Evolutionary conservation across 2,113 vertebrate species (phyloP).

Genomic region (Carassius gibelio): DNA sequence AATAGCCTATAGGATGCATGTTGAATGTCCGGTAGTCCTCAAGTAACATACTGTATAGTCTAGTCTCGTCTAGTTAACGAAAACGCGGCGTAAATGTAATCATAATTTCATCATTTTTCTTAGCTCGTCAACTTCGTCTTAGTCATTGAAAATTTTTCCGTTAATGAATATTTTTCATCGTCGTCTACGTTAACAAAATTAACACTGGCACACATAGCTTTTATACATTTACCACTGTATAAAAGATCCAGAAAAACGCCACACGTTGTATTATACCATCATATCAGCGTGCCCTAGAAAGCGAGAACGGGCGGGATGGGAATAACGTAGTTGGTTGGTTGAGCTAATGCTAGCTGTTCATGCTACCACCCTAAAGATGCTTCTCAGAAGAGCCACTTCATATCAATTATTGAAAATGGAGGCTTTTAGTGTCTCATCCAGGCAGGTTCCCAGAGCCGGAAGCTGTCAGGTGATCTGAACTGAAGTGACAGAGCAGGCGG

Average conservation of each 20-base stretch:
- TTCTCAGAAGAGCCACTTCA: slow-evolving; percentile 62
- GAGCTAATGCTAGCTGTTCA: slow-evolving; percentile 62
- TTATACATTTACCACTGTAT: too few relatives aligned
- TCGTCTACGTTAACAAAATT: too few relatives aligned
- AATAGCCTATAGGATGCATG: too few relatives aligned
- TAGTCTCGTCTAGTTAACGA: too few relatives aligned
- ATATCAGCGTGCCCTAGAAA: background rate
- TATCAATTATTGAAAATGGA: slow-evolving; percentile 73
- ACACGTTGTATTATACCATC: background rate
- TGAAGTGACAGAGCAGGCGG: slow-evolving; percentile 15
- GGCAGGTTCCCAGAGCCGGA: slow-evolving; percentile 43
- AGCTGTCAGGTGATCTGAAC: slow-evolving; percentile 54
- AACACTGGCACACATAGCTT: too few relatives aligned
- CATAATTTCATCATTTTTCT: too few relatives aligned
- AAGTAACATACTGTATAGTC: too few relatives aligned
- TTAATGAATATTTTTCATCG: too few relatives aligned
- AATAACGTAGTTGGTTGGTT: slow-evolving; percentile 35
- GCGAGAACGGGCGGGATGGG: background rate
- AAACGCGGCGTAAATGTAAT: too few relatives aligned
- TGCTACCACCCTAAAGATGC: slow-evolving; percentile 61
- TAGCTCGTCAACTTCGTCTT: too few relatives aligned
- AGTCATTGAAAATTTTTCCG: too few relatives aligned
- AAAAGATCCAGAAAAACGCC: background rate
- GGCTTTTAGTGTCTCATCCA: slow-evolving; percentile 72
- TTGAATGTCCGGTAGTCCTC: too few relatives aligned